These are phyloP conservation scores for Elephantulus edwardii DNA, from an alignment of 2,113 vertebrate species.

Conservation along the genomic window DNA sequence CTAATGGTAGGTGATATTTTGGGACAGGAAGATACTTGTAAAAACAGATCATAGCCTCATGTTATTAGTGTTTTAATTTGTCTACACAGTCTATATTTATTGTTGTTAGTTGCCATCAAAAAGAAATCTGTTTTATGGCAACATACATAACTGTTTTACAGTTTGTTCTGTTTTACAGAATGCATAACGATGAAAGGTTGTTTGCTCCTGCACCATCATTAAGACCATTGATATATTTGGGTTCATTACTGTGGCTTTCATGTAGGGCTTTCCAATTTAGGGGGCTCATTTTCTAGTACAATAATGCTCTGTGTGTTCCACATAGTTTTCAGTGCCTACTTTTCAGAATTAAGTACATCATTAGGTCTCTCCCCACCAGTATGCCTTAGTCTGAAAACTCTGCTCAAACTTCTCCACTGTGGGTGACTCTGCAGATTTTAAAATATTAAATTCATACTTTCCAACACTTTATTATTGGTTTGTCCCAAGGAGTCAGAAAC, in stretches of 20 bases:
- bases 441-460: background rate
- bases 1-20: background rate
- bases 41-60: background rate
- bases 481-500: no score
- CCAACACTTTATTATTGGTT: no score
- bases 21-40: background rate
- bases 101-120: background rate
- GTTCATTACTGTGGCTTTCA: background rate
- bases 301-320: background rate
- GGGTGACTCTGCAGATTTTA: background rate
- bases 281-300: background rate
- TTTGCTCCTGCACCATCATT: background rate
- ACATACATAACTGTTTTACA: background rate
- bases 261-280: background rate
- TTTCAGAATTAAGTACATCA: background rate
- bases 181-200: background rate
- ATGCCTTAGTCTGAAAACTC: background rate
- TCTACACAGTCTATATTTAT: background rate
- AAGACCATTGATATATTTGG: background rate
- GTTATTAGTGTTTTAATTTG: background rate
- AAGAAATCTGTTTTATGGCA: no score
- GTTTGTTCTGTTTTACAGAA: background rate
- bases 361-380: background rate
- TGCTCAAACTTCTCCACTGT: background rate
- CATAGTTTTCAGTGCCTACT: background rate